Evolutionary conservation across 2,113 vertebrate genomes (phyloP), one percentile per base, ranked within the genome.

Genomic region (Acrocephalus arundinaceus): DNA sequence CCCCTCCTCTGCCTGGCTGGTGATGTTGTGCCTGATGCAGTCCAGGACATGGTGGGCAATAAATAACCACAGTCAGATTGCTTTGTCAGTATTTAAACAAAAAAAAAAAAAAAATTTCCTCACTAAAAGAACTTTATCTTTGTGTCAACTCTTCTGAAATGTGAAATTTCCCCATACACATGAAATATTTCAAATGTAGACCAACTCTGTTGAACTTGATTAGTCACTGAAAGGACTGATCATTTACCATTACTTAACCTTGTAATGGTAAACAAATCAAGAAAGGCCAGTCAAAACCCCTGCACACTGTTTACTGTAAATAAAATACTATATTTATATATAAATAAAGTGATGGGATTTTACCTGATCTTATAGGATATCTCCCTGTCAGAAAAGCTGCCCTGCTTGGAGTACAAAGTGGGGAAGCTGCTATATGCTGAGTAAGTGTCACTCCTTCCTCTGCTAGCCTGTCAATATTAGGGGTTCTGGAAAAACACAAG

Each of bases 381-480:
- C 99, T 97, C 16, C 99, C 99, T 0, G 98, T 99, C 84, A 99
- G 95, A 61, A 99, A 99, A n/a, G 98, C 98, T 1, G 99, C 99
- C 81, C 99, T 97, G 97, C 99, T 99, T n/a, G 99, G 99, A 3
- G 98, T 98, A 88, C 99, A 99, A 39, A 99, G 97, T 28, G 98
- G 98, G 0, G 98, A 97, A 1, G 99, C 98, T 3, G 98, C 99
- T 58, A 99, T 97, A 94, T 99, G 99, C 23, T 99, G 99, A 8
- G 98, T 99, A 89, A 99, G 97, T 57, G 96, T 98, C 84, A 98
- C 98, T 11, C 99, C 99, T 48, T 96, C 98, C 21, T 67, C 46
- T 9, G 98, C 98, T 91, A 99, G 43, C 23, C 68, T 97, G 96
- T 99, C 98, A 33, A 99, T 98, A 81, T 98, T 98, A 62, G 98